Base-by-base conservation (phyloP, 1,140 invertebrate genomes). In the Brachionus koreanus region DNA sequence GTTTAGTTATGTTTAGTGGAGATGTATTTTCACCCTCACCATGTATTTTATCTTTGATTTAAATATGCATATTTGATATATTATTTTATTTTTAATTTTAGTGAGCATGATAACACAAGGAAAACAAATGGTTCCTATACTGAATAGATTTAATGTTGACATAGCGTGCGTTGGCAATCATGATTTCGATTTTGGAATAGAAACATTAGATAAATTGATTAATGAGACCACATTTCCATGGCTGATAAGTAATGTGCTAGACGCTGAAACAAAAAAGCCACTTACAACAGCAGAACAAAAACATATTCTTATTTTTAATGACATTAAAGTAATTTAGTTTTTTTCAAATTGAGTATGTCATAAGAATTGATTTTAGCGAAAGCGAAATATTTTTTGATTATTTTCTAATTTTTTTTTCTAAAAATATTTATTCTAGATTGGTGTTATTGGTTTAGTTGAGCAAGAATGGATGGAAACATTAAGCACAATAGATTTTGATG, bases 121-220 rank as follows among this genome's bases (percentile, higher is more conserved):
- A 9, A 93, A 94, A 85, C 95, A 96, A 87, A 96, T 97, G 95
- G 91, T 95, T 16, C 93, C 93, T 0, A 93, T 96, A 0, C 86
- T 96, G 0, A 95, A 96, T 86, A 90, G 92, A 75, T 89, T 93
- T 25, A 92, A 92, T 13, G 93, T 93, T 1, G 91, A 93, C 84
- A 95, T 93, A 88, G 93, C 94, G 13, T 94, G 95, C 6, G 94
- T 92, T 88, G 95, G 95, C 33, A 96, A 96, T 87, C 95, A 96
- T 89, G 95, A 96, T 88, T 96, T 96, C 90, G 94, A 96, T 91
- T 95, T 95, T 89, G 95, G 95, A 12, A 88, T 96, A 72, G 94
- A 96, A 86, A 91, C 93, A 23, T 89, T 96, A 0, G 91, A 92
- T 5, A 91, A 93, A 57, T 91, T 92, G 88, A 91, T 92, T 13